Base-by-base conservation (phyloP, 2,113 vertebrate species). In the Hypomesus transpacificus region DNA sequence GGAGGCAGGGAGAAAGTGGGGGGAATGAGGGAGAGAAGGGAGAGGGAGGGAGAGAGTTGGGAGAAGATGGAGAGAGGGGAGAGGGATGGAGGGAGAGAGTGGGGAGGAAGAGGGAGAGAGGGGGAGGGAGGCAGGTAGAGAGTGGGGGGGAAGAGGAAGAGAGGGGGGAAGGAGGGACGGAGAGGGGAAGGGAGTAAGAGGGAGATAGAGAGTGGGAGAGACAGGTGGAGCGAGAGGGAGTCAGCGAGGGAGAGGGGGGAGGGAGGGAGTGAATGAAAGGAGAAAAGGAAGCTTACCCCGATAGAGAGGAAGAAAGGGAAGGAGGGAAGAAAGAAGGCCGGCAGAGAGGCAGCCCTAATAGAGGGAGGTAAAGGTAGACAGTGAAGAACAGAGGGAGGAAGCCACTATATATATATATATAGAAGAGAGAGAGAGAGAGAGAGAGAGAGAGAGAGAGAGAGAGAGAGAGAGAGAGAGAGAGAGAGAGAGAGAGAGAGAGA, bases 111-210 rank as follows among this genome's bases (percentile, higher is more conserved):
- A 18, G 22, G 14, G 31, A 60, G 53, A 11, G 24, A 14, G 56
- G 18, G 56, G 21, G n/a, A 31, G 28, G 60, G 52, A 64, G 66
- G 7, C 34, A 75, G 39, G 28, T 60, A 66, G 71, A 66, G 24
- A 14, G 59, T 73, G 67, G 24, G 59, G 59, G 52, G 59, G 4
- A 26, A 60, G 46, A 13, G 3, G 21, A 9, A 17, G 52, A 14
- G 3, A 0, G 58, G 20, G 17, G 52, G 52, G 3, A 18, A 9
- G 58, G 52, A 14, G 52, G 11, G 52, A 14, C 13, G 11, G 52
- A 39, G 21, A 34, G 34, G 24, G 60, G 22, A 11, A 54, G 21
- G 14, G 13, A 67, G 46, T 6, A 8, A 34, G 24, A 21, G 31
- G 53, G 11, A 34, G 31, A 46, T 22, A 60, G n/a, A 14, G 34